A percentile compares a stretch with the other conserved stretches of the same genome.
Conservation (phyloP, 2,888 invertebrate genomes). For the Drosophila siamana region DNA sequence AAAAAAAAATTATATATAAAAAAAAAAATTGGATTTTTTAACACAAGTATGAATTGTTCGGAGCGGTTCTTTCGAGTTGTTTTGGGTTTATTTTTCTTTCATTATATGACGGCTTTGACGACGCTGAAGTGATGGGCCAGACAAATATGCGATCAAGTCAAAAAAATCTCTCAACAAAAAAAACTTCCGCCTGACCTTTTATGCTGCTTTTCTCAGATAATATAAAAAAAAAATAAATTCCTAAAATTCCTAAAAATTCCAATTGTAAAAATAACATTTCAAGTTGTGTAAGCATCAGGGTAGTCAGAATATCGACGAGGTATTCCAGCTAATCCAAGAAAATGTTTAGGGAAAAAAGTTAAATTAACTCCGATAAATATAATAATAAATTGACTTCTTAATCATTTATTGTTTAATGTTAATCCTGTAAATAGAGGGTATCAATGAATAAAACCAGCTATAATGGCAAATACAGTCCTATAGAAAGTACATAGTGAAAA, state of each 20-base stretch:
- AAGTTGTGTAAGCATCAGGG: constrained; percentile 88
- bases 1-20: too few relatives aligned
- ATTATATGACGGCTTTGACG: too few relatives aligned
- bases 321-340: constrained; percentile 89
- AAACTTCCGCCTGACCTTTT: too few relatives aligned
- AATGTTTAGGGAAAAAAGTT: constrained; percentile 93
- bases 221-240: constrained; percentile 88
- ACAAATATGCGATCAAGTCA: too few relatives aligned
- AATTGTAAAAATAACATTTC: constrained; percentile 90
- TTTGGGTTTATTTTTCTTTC: too few relatives aligned
- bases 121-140: too few relatives aligned
- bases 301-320: constrained; percentile 92
- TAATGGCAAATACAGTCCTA: constrained; percentile 92
- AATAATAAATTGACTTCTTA: constrained; percentile 90
- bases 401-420: constrained; percentile 87
- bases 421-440: constrained; percentile 89
- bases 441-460: constrained; percentile 91
- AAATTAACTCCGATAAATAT: constrained; percentile 92
- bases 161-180: too few relatives aligned
- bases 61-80: too few relatives aligned
- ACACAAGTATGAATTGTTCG: too few relatives aligned
- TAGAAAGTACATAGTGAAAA: constrained; percentile 93
- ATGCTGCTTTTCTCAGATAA: constrained; percentile 89
- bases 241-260: constrained; percentile 87
- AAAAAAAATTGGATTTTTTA: too few relatives aligned